Conservation (phyloP, 92 coral and sea anemone genomes). For the Zoanthus gigantus region DNA sequence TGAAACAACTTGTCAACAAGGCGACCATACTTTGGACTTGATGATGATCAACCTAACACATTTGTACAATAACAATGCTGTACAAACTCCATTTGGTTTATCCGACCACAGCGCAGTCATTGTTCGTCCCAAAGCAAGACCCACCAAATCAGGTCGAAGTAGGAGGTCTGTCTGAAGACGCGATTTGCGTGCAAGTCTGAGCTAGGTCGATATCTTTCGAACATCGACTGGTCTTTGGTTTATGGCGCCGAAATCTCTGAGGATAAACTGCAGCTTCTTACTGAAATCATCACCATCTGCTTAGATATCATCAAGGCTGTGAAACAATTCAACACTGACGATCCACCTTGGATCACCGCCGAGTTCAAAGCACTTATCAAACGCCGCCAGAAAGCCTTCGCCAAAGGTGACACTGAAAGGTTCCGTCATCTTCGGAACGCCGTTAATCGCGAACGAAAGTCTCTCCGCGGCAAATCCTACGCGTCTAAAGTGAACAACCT, state of each 20-base stretch:
- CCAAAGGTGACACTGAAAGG: neutral
- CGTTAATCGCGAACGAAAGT: neutral
- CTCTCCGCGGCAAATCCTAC: conserved; percentile 39
- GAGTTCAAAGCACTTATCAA: too few relatives aligned
- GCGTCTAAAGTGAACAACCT: neutral
- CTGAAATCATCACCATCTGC: conserved; percentile 51
- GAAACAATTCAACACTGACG: conserved; percentile 20
- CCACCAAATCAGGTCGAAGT: conserved; percentile 8
- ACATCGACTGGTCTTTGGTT: conserved; percentile 61
- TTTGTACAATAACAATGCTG: conserved; percentile 57
- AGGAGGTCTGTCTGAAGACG: conserved; percentile 28
- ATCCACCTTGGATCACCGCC: conserved; percentile 42
- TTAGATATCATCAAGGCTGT: conserved; percentile 49
- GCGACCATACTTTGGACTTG: conserved; percentile 62
- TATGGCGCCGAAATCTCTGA: conserved; percentile 35
- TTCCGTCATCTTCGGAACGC: conserved; percentile 50
- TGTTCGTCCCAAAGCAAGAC: conserved; percentile 9
- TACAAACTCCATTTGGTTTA: conserved; percentile 8
- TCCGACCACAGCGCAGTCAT: too few relatives aligned
- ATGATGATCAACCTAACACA: conserved; percentile 52
- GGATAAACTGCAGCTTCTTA: conserved; percentile 36
- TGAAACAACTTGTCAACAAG: conserved; percentile 24
- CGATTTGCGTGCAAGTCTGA: conserved; percentile 15
- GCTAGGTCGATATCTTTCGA: conserved; percentile 28
- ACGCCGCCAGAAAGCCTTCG: too few relatives aligned